Evolutionary conservation across 2,888 invertebrate genomes (phyloP), one percentile per base, ranked within the genome.

Genomic region (Kuschelorhynchus macadamiae): DNA sequence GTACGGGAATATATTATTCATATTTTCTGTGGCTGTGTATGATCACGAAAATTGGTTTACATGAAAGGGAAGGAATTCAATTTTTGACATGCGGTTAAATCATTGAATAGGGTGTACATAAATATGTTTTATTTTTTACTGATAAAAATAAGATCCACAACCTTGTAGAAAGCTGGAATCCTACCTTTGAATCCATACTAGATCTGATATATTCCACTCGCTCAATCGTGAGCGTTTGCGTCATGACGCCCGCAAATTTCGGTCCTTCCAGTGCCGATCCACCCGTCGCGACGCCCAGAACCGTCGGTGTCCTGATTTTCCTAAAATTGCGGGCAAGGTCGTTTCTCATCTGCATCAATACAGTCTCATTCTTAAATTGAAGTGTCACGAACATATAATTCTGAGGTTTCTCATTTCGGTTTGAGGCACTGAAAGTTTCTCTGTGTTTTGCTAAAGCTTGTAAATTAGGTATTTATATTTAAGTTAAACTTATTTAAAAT

Each of bases 171-270:
- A 46, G 11, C 46, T 32, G 30, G 9, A 59, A 32, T 62, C 21
- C 47, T 46, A 64, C 56, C 30, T 64, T 64, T 49, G 64, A 57
- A 49, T 57, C 57, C 56, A 49, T 39, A 64, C 49, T 56, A 16
- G 49, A 60, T 46, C 50, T 33, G n/a, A 11, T 32, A 49, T 50
- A 49, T 61, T 61, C 32, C 30, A 25, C 42, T 59, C 59, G 67
- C 25, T 67, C 55, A 56, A 56, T 63, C 50, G 67, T 61, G 71
- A 73, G 77, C 77, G 79, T 77, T 72, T 77, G 79, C 78, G 78
- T 76, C 77, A 71, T 74, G 76, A 72, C 74, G 75, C 74, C 72
- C 46, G 64, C 63, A 55, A 64, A 55, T 60, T 60, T 69, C 55
- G 41, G 59, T 47, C 41, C 50, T 60, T 50, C 32, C 36, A 64